phyloP scores from a whole-genome alignment of 2,888 invertebrate species.

The Melinaea menophilus region DNA sequence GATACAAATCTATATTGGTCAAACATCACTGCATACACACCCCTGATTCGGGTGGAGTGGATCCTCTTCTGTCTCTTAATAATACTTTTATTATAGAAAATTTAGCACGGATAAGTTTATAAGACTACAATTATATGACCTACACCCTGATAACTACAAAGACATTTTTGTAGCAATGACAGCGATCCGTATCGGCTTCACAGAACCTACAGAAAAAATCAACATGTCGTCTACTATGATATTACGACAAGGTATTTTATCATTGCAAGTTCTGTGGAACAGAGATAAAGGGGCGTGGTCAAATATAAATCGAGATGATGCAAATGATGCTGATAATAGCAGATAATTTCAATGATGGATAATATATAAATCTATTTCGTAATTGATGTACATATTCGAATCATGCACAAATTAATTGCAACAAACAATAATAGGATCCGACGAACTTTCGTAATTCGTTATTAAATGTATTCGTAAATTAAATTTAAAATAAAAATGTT shows the following conservation, averaged over 20 bases:
- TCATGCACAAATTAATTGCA: neutral
- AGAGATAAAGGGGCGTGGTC: conserved; percentile 55
- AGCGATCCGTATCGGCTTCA: conserved; percentile 77
- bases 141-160: conserved; percentile 78
- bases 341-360: conserved; percentile 14
- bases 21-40: conserved; percentile 74
- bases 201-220: conserved; percentile 77
- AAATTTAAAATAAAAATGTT: too few species aligned
- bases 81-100: conserved; percentile 63
- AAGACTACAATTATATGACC: conserved; percentile 73
- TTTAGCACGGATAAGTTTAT: conserved; percentile 68
- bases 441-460: too few species aligned
- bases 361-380: neutral
- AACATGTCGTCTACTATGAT: conserved; percentile 74
- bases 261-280: conserved; percentile 60
- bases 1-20: conserved; percentile 76
- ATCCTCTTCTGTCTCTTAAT: conserved; percentile 70
- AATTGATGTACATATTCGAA: neutral
- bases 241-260: conserved; percentile 66
- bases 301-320: conserved; percentile 53
- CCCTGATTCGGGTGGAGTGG: conserved; percentile 72
- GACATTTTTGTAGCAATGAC: conserved; percentile 77
- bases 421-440: too few species aligned
- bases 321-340: conserved; percentile 37
- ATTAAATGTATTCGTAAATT: too few species aligned